Evolutionary conservation across 2,797 vertebrate genomes (phyloP).

Genomic region (Microctenopoma steveboyesi): DNA sequence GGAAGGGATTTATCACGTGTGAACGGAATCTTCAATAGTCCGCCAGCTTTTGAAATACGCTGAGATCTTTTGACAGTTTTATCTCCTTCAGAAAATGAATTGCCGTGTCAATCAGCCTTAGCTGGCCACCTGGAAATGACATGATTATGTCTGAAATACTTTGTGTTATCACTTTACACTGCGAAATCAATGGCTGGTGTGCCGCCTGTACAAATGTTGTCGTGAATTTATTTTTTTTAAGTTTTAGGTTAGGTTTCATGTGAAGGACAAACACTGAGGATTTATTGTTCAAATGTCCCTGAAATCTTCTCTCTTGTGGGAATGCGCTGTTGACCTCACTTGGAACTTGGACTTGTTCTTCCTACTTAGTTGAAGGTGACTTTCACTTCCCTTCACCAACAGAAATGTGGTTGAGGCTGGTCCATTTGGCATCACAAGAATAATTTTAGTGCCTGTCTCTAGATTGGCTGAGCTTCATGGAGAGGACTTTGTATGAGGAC

Average conservation of each 20-base stretch:
- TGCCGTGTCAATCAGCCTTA: constrained; percentile 69
- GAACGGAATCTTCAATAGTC: constrained; percentile 47
- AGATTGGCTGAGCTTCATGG: constrained; percentile 49
- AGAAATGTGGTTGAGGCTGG: constrained; percentile 41
- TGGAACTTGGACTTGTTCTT: constrained; percentile 15
- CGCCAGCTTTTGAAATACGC: constrained; percentile 51
- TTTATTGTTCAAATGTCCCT: not conserved
- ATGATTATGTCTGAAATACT: constrained; percentile 43
- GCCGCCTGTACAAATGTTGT: not conserved
- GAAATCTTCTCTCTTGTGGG: constrained; percentile 4
- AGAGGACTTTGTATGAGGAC: constrained; percentile 29
- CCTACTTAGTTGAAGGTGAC: constrained; percentile 48
- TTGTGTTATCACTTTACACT: constrained; percentile 27
- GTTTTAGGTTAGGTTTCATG: not conserved
- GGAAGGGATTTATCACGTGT: constrained; percentile 47
- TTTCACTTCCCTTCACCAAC: constrained; percentile 12
- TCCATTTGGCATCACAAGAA: constrained; percentile 59
- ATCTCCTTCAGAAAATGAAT: constrained; percentile 61
- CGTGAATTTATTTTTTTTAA: not conserved
- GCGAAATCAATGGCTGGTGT: constrained; percentile 26
- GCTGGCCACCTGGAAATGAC: constrained; percentile 53
- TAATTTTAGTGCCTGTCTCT: constrained; percentile 36
- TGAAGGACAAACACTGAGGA: not conserved
- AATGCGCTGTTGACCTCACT: constrained; percentile 11
- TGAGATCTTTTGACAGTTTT: constrained; percentile 59